Evolutionary conservation across 2,797 vertebrate species (phyloP), one percentile per base, ranked within the genome.

Genomic region (Melanotaenia maccullochi): DNA sequence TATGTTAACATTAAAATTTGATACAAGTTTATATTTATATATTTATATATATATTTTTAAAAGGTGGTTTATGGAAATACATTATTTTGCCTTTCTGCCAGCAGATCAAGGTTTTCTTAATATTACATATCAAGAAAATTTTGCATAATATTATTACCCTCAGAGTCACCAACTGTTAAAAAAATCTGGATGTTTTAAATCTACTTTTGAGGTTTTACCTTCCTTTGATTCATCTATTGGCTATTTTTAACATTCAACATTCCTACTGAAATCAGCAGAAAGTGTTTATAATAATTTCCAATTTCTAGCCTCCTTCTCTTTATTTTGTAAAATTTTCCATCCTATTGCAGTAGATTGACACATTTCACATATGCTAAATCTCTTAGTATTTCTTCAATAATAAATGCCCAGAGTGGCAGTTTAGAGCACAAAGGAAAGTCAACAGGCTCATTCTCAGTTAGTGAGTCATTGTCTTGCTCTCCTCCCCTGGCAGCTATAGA

Each of bases 401-500:
- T 71, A 64, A 38, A 11, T 49, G 67, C 51, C 59, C 30, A 66
- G 51, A 75, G 64, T 69, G 72, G 56, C 64, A 69, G 57, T 36
- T 49, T 44, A 18, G 32, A 71, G 67, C 78, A 75, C 72, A 84
- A 75, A 60, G 60, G 66, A 36, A 68, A 68, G 68, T 85, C 68
- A 64, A 78, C 60, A 73, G 67, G 75, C 56, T 59, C 72, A 52
- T 70, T 75, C 38, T 76, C 59, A 42, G 42, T 63, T 28, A 61
- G 66, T 65, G 67, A 78, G 67, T 77, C 76, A 68, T 76, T 76
- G 58, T 35, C 7, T 5, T 33, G 24, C 25, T 16, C 52, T 56
- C 40, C 75, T 60, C 42, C 49, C 16, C 65, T 42, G 66, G 59
- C 63, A 52, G 63, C 70, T 25, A 33, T 38, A 71, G 30, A 75